A percentile compares a stretch with the other conserved stretches of the same genome.
Evolutionary conservation across 2,797 vertebrate species (phyloP).

Genomic region (Clarias fuscus): DNA sequence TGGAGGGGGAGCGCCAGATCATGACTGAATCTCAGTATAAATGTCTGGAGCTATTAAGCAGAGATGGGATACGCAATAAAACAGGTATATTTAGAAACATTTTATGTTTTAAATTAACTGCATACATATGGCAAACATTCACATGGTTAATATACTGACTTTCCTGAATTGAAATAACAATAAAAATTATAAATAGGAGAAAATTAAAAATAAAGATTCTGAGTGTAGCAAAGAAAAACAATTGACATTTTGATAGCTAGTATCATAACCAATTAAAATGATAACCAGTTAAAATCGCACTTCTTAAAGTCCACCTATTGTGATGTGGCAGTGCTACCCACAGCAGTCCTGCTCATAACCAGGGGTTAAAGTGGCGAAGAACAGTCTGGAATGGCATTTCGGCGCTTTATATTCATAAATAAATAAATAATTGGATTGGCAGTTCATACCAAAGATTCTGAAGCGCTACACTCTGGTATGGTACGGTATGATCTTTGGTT

Average conservation of each 20-base stretch:
- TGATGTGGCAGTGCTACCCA: neutral
- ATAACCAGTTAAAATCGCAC: neutral
- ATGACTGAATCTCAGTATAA: slow-evolving; percentile 66
- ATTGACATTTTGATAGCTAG: neutral
- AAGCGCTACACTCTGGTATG: too few species aligned
- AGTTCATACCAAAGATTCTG: too few species aligned
- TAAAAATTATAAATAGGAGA: neutral
- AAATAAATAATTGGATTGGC: too few species aligned
- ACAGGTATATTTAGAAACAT: slow-evolving; percentile 63
- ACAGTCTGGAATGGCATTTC: too few species aligned
- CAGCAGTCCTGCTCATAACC: neutral
- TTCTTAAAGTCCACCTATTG: neutral
- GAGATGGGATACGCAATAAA: slow-evolving; percentile 62
- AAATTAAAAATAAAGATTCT: too few species aligned
- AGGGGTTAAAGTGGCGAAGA: too few species aligned
- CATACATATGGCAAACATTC: neutral
- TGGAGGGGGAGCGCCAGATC: slow-evolving; percentile 57
- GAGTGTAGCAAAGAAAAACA: neutral
- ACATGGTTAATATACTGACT: neutral
- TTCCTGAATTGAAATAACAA: neutral
- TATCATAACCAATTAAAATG: neutral
- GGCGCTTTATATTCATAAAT: too few species aligned
- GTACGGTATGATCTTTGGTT: too few species aligned
- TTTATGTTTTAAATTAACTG: slow-evolving; percentile 13
- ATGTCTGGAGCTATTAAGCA: slow-evolving; percentile 68